Conservation (phyloP, 2,113 vertebrate genomes). For the Dolichallabes microphthalmus region DNA sequence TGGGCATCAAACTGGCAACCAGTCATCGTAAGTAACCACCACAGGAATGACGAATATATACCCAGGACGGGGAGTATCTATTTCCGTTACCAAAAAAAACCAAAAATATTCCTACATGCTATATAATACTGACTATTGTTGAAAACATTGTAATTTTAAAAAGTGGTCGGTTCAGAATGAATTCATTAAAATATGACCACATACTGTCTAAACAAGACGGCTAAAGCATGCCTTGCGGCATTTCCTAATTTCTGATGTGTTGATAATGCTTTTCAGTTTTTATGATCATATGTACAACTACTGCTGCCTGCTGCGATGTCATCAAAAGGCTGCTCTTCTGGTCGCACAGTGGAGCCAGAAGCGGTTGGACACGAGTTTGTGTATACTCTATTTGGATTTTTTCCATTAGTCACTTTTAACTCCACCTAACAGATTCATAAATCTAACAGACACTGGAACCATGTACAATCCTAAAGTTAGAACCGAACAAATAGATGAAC, state of each 20-base stretch:
- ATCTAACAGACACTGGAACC: conserved; percentile 3
- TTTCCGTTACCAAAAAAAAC: no score
- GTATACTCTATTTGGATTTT: background rate
- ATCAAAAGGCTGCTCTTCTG: background rate
- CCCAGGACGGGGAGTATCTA: no score
- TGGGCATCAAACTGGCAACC: no score
- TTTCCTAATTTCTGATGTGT: background rate
- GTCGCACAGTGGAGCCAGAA: background rate
- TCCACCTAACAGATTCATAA: background rate
- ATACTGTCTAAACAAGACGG: background rate
- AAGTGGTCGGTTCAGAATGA: background rate
- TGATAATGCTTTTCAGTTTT: background rate
- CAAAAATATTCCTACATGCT: background rate
- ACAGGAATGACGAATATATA: no score
- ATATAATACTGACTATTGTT: background rate
- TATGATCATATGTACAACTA: background rate
- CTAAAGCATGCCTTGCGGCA: background rate
- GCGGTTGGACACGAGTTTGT: background rate
- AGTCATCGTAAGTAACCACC: no score
- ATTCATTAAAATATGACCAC: background rate
- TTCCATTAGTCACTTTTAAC: conserved; percentile 16
- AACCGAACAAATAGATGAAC: background rate
- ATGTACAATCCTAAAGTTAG: background rate
- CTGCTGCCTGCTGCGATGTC: background rate
- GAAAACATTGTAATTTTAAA: background rate